A percentile compares a stretch with the other conserved stretches of the same genome.
Evolutionary conservation across 2,888 invertebrate species (phyloP).

Genomic region (Blomia tropicalis): DNA sequence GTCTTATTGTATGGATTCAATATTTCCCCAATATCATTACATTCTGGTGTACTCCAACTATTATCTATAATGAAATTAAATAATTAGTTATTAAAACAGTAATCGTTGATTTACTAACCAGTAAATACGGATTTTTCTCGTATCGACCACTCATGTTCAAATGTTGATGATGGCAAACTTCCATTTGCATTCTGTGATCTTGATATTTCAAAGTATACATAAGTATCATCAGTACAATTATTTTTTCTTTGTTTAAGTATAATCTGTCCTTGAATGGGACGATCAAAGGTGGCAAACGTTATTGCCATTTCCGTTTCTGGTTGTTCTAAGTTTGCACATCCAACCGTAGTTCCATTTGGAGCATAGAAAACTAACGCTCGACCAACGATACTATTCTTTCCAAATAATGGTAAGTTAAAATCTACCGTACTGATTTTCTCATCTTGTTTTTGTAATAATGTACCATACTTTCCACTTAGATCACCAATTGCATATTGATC

Average conservation of each 20-base stretch:
- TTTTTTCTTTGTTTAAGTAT: slow-evolving; percentile 50
- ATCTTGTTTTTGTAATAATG: slow-evolving; percentile 27
- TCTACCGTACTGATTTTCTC: slow-evolving; percentile 42
- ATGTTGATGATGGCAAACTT: neutral
- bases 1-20: slow-evolving; percentile 58
- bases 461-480: slow-evolving; percentile 57
- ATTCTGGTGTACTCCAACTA: slow-evolving; percentile 29
- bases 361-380: slow-evolving; percentile 56
- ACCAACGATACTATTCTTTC: slow-evolving; percentile 58
- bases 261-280: slow-evolving; percentile 70
- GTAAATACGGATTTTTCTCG: slow-evolving; percentile 4
- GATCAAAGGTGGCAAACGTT: slow-evolving; percentile 63
- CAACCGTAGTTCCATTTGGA: slow-evolving; percentile 29
- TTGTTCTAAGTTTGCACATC: slow-evolving; percentile 38
- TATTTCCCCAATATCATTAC: slow-evolving; percentile 45
- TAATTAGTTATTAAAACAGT: neutral
- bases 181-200: slow-evolving; percentile 26
- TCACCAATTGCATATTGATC: slow-evolving; percentile 82
- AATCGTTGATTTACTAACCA: slow-evolving; percentile 9
- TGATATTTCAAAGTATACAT: slow-evolving; percentile 51
- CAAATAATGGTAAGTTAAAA: slow-evolving; percentile 63
- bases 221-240: slow-evolving; percentile 66
- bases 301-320: slow-evolving; percentile 47
- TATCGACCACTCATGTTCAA: slow-evolving; percentile 23
- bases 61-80: slow-evolving; percentile 22